phyloP scores from a whole-genome alignment of 2,888 invertebrate genomes.

The Stratiomys singularior region DNA sequence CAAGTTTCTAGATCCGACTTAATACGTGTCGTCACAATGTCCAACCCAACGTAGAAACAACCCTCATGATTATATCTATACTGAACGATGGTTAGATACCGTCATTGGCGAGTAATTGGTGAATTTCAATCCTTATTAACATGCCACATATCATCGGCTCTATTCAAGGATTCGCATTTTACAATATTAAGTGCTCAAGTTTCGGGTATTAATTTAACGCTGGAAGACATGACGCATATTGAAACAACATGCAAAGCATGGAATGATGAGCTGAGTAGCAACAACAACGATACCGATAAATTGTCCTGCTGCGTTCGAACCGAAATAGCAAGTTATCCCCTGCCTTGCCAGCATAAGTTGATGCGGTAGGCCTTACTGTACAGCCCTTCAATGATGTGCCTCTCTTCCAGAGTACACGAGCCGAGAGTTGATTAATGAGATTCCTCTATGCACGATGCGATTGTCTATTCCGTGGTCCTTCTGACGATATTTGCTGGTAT shows the following conservation, averaged over 20 bases:
- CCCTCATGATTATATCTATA: neutral
- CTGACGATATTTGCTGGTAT: neutral
- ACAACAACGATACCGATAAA: neutral
- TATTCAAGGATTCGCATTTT: slow-evolving; percentile 27
- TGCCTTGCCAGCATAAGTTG: too few relatives aligned
- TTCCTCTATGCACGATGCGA: neutral
- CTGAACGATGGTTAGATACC: too few relatives aligned
- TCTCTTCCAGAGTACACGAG: neutral
- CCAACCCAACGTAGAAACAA: neutral
- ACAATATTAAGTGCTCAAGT: slow-evolving; percentile 24
- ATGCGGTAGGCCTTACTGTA: neutral
- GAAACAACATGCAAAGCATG: neutral
- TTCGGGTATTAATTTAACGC: slow-evolving; percentile 36
- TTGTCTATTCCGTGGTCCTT: neutral
- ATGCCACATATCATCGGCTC: slow-evolving; percentile 40
- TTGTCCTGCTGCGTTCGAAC: too few relatives aligned
- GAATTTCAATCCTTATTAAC: slow-evolving; percentile 44
- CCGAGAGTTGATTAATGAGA: slow-evolving; percentile 28
- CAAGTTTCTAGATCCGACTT: neutral
- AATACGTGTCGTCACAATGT: slow-evolving; percentile 11
- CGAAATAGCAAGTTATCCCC: too few relatives aligned
- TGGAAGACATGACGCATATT: slow-evolving; percentile 6
- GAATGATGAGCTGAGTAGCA: neutral
- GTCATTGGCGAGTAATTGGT: slow-evolving; percentile 23
- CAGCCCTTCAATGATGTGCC: neutral